Conservation (phyloP, 2,797 vertebrate species). For the Peromyscus attwateri region DNA sequence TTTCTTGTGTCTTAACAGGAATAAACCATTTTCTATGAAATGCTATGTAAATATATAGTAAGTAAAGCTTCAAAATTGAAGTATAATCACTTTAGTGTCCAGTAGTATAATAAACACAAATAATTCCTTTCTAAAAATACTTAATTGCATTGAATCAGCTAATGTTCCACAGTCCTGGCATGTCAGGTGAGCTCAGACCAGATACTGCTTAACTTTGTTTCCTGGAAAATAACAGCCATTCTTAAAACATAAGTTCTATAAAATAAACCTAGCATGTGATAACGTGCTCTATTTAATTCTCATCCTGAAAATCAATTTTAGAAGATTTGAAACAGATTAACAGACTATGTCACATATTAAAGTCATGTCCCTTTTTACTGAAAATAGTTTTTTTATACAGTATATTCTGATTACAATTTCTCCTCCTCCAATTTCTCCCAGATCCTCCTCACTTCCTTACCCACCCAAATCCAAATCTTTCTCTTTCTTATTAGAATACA, state of each 20-base stretch:
- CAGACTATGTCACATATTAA: not conserved
- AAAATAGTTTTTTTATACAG: not conserved
- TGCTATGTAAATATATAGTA: not conserved
- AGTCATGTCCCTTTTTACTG: not conserved
- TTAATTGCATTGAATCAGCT: not conserved
- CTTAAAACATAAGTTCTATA: constrained; percentile 33
- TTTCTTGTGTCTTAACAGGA: constrained; percentile 1
- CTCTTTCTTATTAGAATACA: not conserved
- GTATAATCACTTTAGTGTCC: not conserved
- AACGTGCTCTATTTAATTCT: not conserved
- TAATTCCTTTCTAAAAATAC: not conserved
- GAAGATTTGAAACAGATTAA: not conserved
- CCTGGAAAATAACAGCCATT: not conserved
- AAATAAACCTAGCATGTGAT: not conserved
- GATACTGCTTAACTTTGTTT: not conserved
- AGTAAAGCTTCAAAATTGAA: not conserved
- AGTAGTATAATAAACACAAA: not conserved
- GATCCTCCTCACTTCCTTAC: not conserved
- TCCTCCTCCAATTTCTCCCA: not conserved
- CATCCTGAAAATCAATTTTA: constrained; percentile 39
- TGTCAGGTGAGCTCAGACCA: not conserved
- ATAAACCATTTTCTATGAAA: not conserved
- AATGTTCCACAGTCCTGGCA: not conserved
- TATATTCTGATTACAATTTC: not conserved
- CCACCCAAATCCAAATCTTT: not conserved